phyloP scores from a whole-genome alignment of 2,888 invertebrate genomes.

The Trissoscelio sp. region DNA sequence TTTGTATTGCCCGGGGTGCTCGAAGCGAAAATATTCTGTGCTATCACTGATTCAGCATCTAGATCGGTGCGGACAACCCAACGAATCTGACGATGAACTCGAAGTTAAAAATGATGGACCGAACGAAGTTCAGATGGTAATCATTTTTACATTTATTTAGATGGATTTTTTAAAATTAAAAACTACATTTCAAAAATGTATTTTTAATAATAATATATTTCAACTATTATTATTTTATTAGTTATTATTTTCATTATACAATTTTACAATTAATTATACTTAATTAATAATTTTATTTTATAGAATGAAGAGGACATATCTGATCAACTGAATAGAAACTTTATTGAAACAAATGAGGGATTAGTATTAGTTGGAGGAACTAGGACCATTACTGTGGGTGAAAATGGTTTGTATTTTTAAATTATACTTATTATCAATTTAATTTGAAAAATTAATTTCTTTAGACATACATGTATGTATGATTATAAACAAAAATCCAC shows the following conservation, averaged over 20 bases:
- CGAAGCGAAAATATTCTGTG: slow-evolving; percentile 85
- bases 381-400: slow-evolving; percentile 77
- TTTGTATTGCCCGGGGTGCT: slow-evolving; percentile 86
- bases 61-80: slow-evolving; percentile 78
- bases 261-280: too few relatives aligned
- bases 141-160: slow-evolving; percentile 41
- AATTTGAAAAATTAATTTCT: too few relatives aligned
- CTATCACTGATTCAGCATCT: slow-evolving; percentile 86
- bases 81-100: slow-evolving; percentile 50
- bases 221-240: background rate
- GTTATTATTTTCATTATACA: too few relatives aligned
- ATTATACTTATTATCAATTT: background rate
- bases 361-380: slow-evolving; percentile 78
- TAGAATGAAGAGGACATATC: slow-evolving; percentile 45
- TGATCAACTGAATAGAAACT: slow-evolving; percentile 41
- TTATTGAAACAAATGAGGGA: slow-evolving; percentile 72
- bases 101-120: slow-evolving; percentile 21
- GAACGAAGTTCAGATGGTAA: slow-evolving; percentile 60
- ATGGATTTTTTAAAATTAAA: background rate
- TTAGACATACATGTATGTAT: too few relatives aligned
- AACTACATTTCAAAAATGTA: background rate
- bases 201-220: background rate
- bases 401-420: slow-evolving; percentile 76
- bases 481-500: too few relatives aligned
- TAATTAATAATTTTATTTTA: background rate